Conservation (phyloP, 2,888 invertebrate genomes). For the Cerastis rubricosa region DNA sequence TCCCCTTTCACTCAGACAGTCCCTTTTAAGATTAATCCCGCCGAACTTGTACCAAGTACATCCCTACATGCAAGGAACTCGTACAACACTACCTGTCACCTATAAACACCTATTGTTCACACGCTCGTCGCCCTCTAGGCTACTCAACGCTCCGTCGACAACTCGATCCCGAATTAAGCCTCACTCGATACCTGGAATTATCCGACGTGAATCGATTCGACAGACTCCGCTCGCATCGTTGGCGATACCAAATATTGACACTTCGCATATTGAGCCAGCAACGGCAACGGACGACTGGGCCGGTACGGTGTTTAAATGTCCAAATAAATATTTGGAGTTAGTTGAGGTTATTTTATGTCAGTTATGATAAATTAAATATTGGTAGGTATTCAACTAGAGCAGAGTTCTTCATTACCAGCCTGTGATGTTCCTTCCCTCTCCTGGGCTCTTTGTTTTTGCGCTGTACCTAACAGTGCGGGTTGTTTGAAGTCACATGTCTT, state of each 20-base stretch:
- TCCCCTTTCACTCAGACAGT: not conserved
- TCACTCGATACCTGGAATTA: conserved; percentile 80
- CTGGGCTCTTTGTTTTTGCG: not conserved
- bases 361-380: not conserved
- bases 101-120: conserved; percentile 49
- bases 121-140: conserved; percentile 39
- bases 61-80: not conserved
- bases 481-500: not conserved
- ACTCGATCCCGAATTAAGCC: conserved; percentile 85
- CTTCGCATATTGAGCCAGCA: conserved; percentile 70
- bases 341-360: conserved; percentile 1
- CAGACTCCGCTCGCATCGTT: conserved; percentile 69
- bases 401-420: not conserved
- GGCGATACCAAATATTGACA: conserved; percentile 84
- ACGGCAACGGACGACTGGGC: conserved; percentile 51
- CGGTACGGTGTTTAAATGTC: conserved; percentile 49
- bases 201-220: conserved; percentile 66
- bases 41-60: not conserved
- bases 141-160: conserved; percentile 65
- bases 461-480: not conserved
- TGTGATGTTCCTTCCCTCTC: not conserved
- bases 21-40: conserved; percentile 3
- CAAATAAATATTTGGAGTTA: conserved; percentile 21
- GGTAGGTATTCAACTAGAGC: not conserved
- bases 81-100: conserved; percentile 21